These are phyloP conservation scores for Schizopygopsis pylzovi DNA, from an alignment of 2,797 vertebrate genomes.

Conservation along the genomic window DNA sequence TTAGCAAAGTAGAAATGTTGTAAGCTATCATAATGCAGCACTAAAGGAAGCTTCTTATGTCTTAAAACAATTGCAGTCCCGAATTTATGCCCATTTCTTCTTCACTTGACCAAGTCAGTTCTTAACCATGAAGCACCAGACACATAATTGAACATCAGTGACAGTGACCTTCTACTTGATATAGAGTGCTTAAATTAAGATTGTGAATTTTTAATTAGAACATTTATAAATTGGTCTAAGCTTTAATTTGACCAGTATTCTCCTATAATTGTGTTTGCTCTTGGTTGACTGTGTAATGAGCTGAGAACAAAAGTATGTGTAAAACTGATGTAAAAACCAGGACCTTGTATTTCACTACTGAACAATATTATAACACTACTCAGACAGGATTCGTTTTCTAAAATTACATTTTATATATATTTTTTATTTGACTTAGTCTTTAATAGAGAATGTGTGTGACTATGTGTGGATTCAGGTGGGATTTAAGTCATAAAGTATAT, in stretches of 20 bases:
- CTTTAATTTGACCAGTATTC: constrained; percentile 1
- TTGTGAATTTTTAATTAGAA: constrained; percentile 5
- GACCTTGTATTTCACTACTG: neutral
- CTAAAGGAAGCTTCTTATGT: constrained; percentile 3
- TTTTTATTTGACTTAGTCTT: neutral
- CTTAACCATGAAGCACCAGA: neutral
- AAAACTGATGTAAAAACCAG: neutral
- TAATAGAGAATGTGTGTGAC: neutral
- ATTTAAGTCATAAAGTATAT: neutral
- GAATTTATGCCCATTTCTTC: neutral
- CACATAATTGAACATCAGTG: neutral
- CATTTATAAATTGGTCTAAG: neutral
- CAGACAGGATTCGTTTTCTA: neutral
- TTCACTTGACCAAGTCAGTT: neutral
- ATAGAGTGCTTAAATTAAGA: neutral
- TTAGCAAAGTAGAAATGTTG: constrained; percentile 3
- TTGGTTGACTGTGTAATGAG: constrained; percentile 33
- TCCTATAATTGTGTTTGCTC: neutral
- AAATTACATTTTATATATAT: neutral
- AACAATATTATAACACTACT: neutral
- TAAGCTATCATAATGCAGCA: neutral
- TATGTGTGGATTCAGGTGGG: neutral
- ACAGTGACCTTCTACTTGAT: constrained; percentile 13
- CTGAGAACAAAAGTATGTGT: constrained; percentile 6
- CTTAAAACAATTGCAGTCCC: neutral